Evolutionary conservation across 2,113 vertebrate genomes (phyloP).

Genomic region (Pitta sordida): DNA sequence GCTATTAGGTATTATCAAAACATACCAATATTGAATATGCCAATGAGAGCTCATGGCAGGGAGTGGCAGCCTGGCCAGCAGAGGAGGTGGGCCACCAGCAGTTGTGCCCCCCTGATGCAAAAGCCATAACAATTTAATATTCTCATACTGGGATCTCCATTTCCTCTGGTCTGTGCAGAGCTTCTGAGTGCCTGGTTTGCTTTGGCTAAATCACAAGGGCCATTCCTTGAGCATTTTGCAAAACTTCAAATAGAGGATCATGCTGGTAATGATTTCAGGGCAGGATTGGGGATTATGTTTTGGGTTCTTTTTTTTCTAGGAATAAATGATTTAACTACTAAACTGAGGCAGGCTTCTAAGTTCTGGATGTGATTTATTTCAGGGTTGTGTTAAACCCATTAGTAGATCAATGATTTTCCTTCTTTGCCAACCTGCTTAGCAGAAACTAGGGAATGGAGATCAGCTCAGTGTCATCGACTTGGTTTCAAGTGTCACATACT

Average conservation of each 20-base stretch:
- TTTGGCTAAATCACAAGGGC: constrained; percentile 59
- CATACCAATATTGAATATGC: constrained; percentile 57
- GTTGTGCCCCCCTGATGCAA: constrained; percentile 49
- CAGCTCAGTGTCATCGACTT: neutral
- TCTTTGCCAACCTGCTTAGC: neutral
- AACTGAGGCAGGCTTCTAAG: constrained; percentile 1
- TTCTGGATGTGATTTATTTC: constrained; percentile 58
- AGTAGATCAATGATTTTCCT: constrained; percentile 20
- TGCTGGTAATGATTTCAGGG: constrained; percentile 72
- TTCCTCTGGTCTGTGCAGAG: neutral
- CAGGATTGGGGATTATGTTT: constrained; percentile 34
- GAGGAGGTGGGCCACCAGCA: constrained; percentile 48
- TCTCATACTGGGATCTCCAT: constrained; percentile 51
- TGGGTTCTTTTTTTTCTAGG: neutral
- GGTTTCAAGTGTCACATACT: neutral
- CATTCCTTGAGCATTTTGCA: constrained; percentile 48
- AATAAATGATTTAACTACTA: constrained; percentile 64
- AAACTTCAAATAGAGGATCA: constrained; percentile 68
- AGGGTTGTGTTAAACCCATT: constrained; percentile 51
- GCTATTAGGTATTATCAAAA: constrained; percentile 75
- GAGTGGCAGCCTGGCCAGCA: constrained; percentile 35
- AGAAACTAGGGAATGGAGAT: neutral
- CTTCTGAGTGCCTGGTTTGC: constrained; percentile 8
- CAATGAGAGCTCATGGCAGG: constrained; percentile 50
- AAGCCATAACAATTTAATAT: constrained; percentile 71